Conservation (phyloP, 2,888 invertebrate species). For the Diploptera punctata region DNA sequence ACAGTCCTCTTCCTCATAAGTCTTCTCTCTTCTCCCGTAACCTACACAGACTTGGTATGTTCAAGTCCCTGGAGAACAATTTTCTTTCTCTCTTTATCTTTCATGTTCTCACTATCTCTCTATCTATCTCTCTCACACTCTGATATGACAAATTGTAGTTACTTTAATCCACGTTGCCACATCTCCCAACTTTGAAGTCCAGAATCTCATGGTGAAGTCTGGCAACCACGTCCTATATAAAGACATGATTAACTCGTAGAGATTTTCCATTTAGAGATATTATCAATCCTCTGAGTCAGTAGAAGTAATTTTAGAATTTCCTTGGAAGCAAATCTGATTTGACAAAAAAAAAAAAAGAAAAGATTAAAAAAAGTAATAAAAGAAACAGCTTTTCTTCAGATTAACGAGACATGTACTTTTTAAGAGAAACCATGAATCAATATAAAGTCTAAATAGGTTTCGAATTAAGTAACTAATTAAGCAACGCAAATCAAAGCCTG, state of each 20-base stretch:
- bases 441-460: conserved; percentile 43
- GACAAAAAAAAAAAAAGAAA: conserved; percentile 37
- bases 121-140: conserved; percentile 40
- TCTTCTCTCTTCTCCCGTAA: conserved; percentile 6
- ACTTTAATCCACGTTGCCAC: conserved; percentile 36
- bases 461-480: conserved; percentile 43
- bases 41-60: conserved; percentile 22
- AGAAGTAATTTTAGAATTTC: conserved; percentile 43
- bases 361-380: conserved; percentile 32
- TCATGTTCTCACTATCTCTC: conserved; percentile 40
- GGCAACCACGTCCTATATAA: conserved; percentile 38
- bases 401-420: conserved; percentile 42
- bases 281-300: conserved; percentile 40
- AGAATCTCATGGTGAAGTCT: conserved; percentile 33
- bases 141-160: conserved; percentile 38
- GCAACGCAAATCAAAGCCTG: conserved; percentile 44
- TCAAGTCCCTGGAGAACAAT: conserved; percentile 23
- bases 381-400: conserved; percentile 41
- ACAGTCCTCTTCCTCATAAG: conserved; percentile 5
- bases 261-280: conserved; percentile 42
- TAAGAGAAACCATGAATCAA: conserved; percentile 42
- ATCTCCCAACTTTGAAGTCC: conserved; percentile 26
- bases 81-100: conserved; percentile 37
- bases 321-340: conserved; percentile 43
- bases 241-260: conserved; percentile 41